Percentiles rank a stretch among this genome's conserved stretches.
These are phyloP conservation scores for Chrysomallon squamiferum DNA, from an alignment of 1,140 invertebrate genomes.

Conservation along the genomic window DNA sequence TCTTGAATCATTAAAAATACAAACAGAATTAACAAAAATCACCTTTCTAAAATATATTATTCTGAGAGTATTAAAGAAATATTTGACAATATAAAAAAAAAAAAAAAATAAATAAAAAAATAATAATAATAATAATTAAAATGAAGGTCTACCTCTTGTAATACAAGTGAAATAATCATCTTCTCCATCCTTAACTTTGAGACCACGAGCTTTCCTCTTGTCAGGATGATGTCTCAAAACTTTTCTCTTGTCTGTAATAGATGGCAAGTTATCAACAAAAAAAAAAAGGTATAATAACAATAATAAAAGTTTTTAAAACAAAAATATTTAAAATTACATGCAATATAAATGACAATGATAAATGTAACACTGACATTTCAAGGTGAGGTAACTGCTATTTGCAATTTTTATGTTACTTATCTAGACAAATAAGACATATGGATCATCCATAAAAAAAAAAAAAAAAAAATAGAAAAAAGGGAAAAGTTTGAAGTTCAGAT, in stretches of 20 bases:
- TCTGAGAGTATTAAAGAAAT: too few species aligned
- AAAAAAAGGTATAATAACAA: not conserved
- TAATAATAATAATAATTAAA: not conserved
- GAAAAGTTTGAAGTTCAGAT: too few species aligned
- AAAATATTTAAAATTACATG: not conserved
- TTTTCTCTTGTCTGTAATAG: slow-evolving; percentile 75
- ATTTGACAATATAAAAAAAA: too few species aligned
- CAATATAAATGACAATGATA: not conserved
- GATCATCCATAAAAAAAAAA: too few species aligned
- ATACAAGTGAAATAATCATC: slow-evolving; percentile 98
- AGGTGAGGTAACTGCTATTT: not conserved
- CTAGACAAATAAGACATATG: too few species aligned
- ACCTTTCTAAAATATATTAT: too few species aligned
- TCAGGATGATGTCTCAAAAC: slow-evolving; percentile 97
- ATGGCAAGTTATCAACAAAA: not conserved
- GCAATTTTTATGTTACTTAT: too few species aligned
- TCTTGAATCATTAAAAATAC: not conserved
- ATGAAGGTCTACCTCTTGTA: slow-evolving; percentile 73
- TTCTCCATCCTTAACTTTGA: slow-evolving; percentile 60
- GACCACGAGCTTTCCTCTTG: slow-evolving; percentile 84
- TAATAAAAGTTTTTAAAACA: not conserved
- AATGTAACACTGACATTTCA: not conserved
- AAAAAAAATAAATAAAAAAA: too few species aligned
- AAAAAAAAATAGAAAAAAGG: too few species aligned
- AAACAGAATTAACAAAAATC: too few species aligned